Conservation (phyloP, 2,888 invertebrate species). For the Pseudoips prasinana region DNA sequence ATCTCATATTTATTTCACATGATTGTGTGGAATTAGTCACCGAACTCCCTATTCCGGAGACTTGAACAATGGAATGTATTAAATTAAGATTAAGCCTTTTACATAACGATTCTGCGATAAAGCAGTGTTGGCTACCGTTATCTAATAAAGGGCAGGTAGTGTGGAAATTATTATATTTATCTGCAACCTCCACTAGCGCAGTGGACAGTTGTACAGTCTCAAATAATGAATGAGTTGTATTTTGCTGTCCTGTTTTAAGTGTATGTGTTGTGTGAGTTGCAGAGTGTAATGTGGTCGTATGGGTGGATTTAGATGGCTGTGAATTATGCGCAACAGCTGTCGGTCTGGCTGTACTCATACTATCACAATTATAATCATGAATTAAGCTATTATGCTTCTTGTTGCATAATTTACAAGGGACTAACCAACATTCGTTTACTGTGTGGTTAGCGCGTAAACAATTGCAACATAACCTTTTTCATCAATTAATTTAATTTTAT, state of each 20-base stretch:
- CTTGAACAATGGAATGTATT: conserved; percentile 26
- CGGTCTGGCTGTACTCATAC: background rate
- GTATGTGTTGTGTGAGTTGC: background rate
- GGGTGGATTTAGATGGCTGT: background rate
- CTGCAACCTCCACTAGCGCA: conserved; percentile 15
- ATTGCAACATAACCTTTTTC: no score
- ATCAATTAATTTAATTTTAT: no score
- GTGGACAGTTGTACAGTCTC: conserved; percentile 23
- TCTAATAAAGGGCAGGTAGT: conserved; percentile 19
- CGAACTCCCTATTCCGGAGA: no score
- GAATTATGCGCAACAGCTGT: background rate
- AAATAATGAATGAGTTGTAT: conserved; percentile 2
- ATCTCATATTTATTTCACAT: conserved; percentile 19
- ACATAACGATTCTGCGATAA: no score
- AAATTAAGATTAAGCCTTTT: no score
- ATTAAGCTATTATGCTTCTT: conserved; percentile 14
- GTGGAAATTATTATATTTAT: conserved; percentile 9
- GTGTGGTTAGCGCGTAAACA: no score
- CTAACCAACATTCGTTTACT: background rate
- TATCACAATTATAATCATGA: background rate
- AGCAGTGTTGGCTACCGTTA: conserved; percentile 16
- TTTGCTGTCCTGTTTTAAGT: background rate
- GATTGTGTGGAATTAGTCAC: conserved; percentile 13
- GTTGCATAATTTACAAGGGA: conserved; percentile 13
- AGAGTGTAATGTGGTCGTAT: background rate